A percentile compares a stretch with the other conserved stretches of the same genome.
phyloP scores from a whole-genome alignment of 2,888 invertebrate species.

The Polyommatus iphigenia region DNA sequence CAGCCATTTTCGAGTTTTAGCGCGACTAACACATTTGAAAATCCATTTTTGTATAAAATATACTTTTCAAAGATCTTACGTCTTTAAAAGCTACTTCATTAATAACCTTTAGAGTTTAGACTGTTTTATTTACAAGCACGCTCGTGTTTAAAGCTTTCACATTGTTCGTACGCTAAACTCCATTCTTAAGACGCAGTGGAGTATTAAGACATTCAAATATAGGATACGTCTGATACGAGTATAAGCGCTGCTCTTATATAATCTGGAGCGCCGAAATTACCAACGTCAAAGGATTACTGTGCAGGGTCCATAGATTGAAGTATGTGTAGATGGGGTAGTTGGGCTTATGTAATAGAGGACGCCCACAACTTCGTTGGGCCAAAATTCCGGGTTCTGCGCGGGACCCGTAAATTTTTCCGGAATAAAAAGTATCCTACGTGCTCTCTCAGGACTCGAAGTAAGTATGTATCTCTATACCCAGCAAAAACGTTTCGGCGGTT shows the following conservation, averaged over 20 bases:
- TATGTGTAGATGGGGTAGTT: not conserved
- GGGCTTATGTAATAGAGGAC: not conserved
- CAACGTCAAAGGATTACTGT: constrained; percentile 19
- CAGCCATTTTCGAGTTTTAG: too few relatives aligned
- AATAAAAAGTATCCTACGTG: too few relatives aligned
- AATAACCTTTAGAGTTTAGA: not conserved
- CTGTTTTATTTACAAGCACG: not conserved
- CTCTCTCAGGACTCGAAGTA: too few relatives aligned
- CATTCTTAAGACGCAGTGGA: constrained; percentile 6
- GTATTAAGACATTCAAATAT: constrained; percentile 12
- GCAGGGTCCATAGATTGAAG: not conserved
- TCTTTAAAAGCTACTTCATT: too few relatives aligned
- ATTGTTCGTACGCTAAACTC: not conserved
- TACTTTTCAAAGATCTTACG: too few relatives aligned
- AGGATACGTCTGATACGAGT: constrained; percentile 13
- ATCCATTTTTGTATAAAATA: too few relatives aligned
- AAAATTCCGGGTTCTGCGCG: too few relatives aligned
- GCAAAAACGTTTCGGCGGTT: too few relatives aligned
- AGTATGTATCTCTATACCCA: too few relatives aligned
- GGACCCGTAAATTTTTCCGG: too few relatives aligned
- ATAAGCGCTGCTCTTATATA: constrained; percentile 13
- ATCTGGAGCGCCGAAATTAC: constrained; percentile 12
- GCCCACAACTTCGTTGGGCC: too few relatives aligned
- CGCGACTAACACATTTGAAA: too few relatives aligned
- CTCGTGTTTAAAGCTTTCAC: not conserved